phyloP scores from a whole-genome alignment of 2,113 vertebrate genomes.

The Patagioenas fasciata region DNA sequence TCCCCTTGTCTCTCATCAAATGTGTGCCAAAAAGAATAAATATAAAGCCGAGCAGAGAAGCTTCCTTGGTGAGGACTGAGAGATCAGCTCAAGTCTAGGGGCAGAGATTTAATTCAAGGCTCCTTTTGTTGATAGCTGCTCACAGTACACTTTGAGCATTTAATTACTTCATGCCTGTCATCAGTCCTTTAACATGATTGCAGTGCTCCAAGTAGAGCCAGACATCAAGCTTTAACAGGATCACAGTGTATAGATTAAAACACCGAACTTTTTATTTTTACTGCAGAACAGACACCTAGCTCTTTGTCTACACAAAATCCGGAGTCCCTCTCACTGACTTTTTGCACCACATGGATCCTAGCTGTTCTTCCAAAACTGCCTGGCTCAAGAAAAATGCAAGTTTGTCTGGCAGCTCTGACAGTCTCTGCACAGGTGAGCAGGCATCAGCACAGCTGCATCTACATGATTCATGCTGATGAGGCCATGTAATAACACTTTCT shows the following conservation, averaged over 20 bases:
- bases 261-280: slow-evolving; percentile 14
- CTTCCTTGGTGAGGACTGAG: not conserved
- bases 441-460: not conserved
- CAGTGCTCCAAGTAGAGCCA: slow-evolving; percentile 33
- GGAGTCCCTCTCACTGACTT: not conserved
- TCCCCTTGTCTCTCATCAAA: not conserved
- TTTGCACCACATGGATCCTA: not conserved
- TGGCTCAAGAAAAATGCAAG: not conserved
- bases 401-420: not conserved
- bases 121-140: slow-evolving; percentile 13
- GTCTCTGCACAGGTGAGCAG: accelerated
- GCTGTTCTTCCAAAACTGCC: not conserved
- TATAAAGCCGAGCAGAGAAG: not conserved
- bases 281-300: not conserved
- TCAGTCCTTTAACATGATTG: slow-evolving; percentile 43
- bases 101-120: slow-evolving; percentile 46
- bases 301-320: not conserved
- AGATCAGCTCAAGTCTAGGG: slow-evolving; percentile 18
- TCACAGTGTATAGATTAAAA: slow-evolving; percentile 19
- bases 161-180: slow-evolving; percentile 57
- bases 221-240: slow-evolving; percentile 25
- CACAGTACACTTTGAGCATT: slow-evolving; percentile 7
- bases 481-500: not conserved
- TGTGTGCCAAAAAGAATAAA: not conserved
- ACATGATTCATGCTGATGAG: not conserved